phyloP scores from a whole-genome alignment of 2,888 invertebrate species.

The Macrophya annulata region DNA sequence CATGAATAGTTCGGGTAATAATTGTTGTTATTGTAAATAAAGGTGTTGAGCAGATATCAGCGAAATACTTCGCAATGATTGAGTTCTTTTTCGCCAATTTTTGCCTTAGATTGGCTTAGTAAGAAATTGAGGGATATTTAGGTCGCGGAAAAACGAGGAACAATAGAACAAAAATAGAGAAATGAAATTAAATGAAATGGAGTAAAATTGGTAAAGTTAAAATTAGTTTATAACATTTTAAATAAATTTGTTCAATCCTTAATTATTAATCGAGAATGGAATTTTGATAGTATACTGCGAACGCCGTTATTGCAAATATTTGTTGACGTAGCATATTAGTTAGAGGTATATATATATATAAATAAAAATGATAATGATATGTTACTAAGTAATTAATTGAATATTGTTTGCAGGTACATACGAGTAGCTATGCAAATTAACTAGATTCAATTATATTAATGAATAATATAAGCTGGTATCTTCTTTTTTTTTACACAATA shows the following conservation, averaged over 20 bases:
- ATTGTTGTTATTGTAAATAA: constrained; percentile 29
- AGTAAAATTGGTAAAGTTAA: not conserved
- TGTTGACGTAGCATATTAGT: constrained; percentile 36
- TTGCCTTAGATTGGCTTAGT: not conserved
- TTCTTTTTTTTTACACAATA: not conserved
- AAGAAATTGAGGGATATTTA: not conserved
- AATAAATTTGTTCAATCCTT: not conserved
- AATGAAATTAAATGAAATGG: not conserved
- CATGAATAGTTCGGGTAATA: not conserved
- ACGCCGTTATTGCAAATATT: constrained; percentile 30
- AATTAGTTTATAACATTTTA: not conserved
- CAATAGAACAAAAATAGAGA: not conserved
- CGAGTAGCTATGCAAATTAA: constrained; percentile 13
- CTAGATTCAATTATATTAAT: constrained; percentile 5
- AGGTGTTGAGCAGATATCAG: constrained; percentile 8
- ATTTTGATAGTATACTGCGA: constrained; percentile 27
- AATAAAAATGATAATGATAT: not conserved
- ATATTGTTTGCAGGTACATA: not conserved
- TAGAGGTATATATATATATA: not conserved
- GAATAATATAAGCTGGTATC: constrained; percentile 20
- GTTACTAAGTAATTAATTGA: not conserved
- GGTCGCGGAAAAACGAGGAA: not conserved
- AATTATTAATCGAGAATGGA: constrained; percentile 11
- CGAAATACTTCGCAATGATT: not conserved
- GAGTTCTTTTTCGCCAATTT: constrained; percentile 5